phyloP scores from a whole-genome alignment of 2,113 vertebrate genomes.

The Burhinus bistriatus region DNA sequence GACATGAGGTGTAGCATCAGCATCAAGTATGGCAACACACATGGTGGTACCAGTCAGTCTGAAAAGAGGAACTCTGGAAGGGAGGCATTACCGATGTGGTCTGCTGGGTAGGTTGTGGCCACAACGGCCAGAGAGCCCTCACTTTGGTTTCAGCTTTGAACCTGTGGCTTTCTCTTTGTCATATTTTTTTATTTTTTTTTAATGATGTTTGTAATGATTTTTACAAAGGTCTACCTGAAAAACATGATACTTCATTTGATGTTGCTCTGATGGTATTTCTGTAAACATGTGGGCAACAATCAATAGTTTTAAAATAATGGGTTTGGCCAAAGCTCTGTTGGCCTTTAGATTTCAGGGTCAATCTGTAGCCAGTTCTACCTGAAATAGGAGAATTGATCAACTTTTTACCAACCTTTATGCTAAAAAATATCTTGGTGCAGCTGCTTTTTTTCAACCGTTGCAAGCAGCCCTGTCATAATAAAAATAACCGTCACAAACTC shows the following conservation, averaged over 20 bases:
- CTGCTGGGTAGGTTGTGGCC: neutral
- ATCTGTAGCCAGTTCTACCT: neutral
- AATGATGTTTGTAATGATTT: neutral
- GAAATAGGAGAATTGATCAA: neutral
- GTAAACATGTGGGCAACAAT: neutral
- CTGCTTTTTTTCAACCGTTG: neutral
- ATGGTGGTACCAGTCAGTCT: neutral
- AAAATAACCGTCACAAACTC: neutral
- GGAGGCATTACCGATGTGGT: accelerated
- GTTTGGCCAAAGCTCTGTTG: neutral
- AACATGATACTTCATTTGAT: neutral
- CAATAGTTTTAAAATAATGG: neutral
- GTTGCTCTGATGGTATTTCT: neutral
- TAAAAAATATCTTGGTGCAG: neutral
- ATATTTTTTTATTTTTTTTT: neutral
- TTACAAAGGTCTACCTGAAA: neutral
- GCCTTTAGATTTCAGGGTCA: neutral
- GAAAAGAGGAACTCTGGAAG: neutral
- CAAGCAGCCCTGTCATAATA: neutral
- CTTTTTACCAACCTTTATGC: neutral
- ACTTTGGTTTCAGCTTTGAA: neutral
- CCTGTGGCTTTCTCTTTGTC: neutral
- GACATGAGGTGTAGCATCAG: neutral
- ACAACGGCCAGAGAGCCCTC: neutral
- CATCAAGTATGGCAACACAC: neutral